A percentile compares a stretch with the other conserved stretches of the same genome.
Evolutionary conservation across 2,888 invertebrate genomes (phyloP).

Genomic region (Monopis laevigella): DNA sequence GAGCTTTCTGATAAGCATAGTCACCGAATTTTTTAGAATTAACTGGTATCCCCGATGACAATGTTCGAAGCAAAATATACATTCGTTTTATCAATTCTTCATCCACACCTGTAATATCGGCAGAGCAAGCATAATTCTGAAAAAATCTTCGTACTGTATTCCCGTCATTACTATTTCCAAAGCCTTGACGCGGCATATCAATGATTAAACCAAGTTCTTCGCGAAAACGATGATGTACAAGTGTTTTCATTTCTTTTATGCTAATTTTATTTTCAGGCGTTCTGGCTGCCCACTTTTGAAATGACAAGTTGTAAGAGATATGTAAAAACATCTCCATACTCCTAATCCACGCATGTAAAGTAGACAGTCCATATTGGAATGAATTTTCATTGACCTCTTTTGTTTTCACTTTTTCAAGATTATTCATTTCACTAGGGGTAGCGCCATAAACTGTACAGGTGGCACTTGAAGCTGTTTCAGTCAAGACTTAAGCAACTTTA

Average conservation of each 20-base stretch:
- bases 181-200: constrained; percentile 11
- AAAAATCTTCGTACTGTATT: constrained; percentile 18
- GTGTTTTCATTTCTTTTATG: constrained; percentile 2
- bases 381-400: constrained; percentile 16
- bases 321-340: constrained; percentile 14
- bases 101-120: constrained; percentile 15
- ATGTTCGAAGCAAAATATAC: constrained; percentile 13
- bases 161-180: constrained; percentile 12
- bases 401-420: constrained; percentile 15
- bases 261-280: constrained; percentile 2
- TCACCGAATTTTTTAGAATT: constrained; percentile 13
- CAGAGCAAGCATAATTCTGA: constrained; percentile 15
- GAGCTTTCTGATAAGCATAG: constrained; percentile 14
- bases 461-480: constrained; percentile 16
- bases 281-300: constrained; percentile 13
- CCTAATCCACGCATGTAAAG: constrained; percentile 19
- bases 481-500: constrained; percentile 19
- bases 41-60: constrained; percentile 12
- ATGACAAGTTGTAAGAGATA: constrained; percentile 10
- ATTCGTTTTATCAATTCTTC: constrained; percentile 12
- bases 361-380: constrained; percentile 19
- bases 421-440: constrained; percentile 20
- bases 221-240: constrained; percentile 3
- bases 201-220: constrained; percentile 6
- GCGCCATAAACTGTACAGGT: constrained; percentile 18